phyloP scores from a whole-genome alignment of 2,797 vertebrate species.

The Chaetodon trifasciatus region DNA sequence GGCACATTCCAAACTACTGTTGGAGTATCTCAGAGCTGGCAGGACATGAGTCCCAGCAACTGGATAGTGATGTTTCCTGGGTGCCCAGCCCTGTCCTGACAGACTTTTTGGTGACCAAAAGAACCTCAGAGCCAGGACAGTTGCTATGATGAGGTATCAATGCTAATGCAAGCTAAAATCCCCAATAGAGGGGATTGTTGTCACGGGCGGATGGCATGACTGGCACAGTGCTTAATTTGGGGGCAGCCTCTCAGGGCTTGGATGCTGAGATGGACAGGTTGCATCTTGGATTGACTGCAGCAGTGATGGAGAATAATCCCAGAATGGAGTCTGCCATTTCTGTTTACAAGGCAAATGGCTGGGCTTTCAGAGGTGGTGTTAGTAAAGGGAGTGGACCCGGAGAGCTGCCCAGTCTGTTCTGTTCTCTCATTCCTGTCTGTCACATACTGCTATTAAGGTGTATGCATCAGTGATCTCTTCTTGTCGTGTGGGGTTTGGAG shows the following conservation, averaged over 20 bases:
- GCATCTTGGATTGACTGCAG: background rate
- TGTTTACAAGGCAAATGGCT: background rate
- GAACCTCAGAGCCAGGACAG: background rate
- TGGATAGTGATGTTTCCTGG: background rate
- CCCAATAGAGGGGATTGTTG: background rate
- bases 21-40: conserved; percentile 15
- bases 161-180: conserved; percentile 9
- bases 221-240: conserved; percentile 10
- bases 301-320: background rate
- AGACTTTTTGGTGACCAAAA: conserved; percentile 1
- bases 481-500: conserved; percentile 50
- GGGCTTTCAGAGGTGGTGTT: conserved; percentile 3
- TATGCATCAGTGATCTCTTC: conserved; percentile 57
- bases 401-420: conserved; percentile 19
- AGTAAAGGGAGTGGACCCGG: conserved; percentile 9
- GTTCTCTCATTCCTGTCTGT: conserved; percentile 29
- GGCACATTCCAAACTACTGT: background rate
- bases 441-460: conserved; percentile 45
- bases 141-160: background rate
- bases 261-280: background rate
- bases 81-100: background rate
- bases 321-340: background rate
- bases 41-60: background rate
- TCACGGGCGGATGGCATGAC: background rate
- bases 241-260: background rate